Base-by-base conservation (phyloP, 2,113 vertebrate genomes). In the Ptychochromis oligacanthus region DNA sequence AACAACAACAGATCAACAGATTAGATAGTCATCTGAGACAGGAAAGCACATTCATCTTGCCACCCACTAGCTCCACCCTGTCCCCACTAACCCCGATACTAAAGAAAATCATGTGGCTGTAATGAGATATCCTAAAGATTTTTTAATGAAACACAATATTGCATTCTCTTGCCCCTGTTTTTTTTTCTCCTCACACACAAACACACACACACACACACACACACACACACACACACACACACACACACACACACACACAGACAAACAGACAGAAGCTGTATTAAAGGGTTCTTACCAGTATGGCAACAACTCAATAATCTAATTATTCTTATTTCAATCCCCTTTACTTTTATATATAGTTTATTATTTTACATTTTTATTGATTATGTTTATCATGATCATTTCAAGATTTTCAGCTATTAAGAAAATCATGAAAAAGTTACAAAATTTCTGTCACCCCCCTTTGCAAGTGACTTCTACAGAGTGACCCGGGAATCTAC, bases 141-240 rank as follows among this genome's bases (percentile, higher is more conserved):
- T 94, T 92, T 89, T 91, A 94, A 95, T 92, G 92, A 94, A 95
- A 95, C 88, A 90, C 88, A 90, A 92, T 94, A 95, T 92, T 83
- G 79, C 85, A 80, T 94, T 94, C 89, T 92, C 88, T 81, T 77
- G 72, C 77, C 72, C 82, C 82, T 60, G 59, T 7, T 85, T 91
- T 74, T 83, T 17, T 76, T n/a, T n/a, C n/a, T n/a, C n/a, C n/a
- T n/a, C 26, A 57, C 54, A 9, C 18, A 43, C 40, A 46, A 13
- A 9, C 22, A 26, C 3, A 26, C 24, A 5, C 26, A 34, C 17
- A 6, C 59, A 36, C 34, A 36, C 34, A 36, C 34, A 36, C 11
- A 43, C 26, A 57, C 54, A 9, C 18, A 43, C 40, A 46, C 24
- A 9, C 22, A 26, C 3, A 26, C 24, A 5, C 26, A 34, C 17